phyloP scores from a whole-genome alignment of 2,113 vertebrate genomes.

The Brevimyrus niger region DNA sequence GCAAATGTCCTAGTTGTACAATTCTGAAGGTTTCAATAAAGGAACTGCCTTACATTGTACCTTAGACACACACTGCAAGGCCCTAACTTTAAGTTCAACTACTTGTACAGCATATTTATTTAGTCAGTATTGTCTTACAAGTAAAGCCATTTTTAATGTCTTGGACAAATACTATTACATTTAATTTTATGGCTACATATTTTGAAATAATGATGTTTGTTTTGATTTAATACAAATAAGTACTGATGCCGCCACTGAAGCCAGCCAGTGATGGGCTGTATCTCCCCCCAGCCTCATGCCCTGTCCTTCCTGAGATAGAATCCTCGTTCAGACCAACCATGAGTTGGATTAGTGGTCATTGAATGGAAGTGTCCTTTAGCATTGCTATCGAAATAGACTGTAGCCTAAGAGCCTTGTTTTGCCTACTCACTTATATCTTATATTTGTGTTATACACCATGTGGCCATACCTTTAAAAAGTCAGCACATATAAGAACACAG shows the following conservation, averaged over 20 bases:
- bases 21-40: background rate
- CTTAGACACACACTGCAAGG: background rate
- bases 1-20: background rate
- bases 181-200: background rate
- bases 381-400: background rate
- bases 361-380: background rate
- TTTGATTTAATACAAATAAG: background rate
- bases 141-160: background rate
- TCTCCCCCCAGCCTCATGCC: background rate
- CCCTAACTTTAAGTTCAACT: background rate
- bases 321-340: background rate
- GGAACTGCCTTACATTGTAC: background rate
- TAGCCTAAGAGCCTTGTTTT: background rate
- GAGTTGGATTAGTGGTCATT: background rate
- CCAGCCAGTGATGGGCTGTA: background rate
- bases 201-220: background rate
- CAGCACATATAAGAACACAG: background rate
- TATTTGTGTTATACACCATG: background rate
- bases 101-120: background rate
- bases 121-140: background rate
- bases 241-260: background rate
- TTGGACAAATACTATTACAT: background rate
- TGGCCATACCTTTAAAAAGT: background rate
- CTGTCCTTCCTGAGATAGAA: background rate
- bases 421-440: background rate